phyloP scores from a whole-genome alignment of 2,797 vertebrate genomes.

The Florisuga fusca region DNA sequence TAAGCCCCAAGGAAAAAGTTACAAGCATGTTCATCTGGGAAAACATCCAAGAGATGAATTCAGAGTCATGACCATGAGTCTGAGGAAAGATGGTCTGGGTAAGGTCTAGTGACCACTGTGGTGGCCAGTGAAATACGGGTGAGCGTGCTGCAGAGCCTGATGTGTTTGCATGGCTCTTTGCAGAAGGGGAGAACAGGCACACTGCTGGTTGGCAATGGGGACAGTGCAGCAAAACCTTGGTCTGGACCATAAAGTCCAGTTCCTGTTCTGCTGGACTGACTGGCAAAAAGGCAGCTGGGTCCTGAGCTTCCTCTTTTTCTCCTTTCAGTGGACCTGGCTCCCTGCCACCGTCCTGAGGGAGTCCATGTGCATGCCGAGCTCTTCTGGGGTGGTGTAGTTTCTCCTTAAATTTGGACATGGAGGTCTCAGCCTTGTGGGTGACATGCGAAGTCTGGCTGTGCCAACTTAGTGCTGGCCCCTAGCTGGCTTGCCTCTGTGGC shows the following conservation, averaged over 20 bases:
- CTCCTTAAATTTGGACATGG: not conserved
- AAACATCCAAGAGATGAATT: not conserved
- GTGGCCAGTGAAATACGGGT: not conserved
- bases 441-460: not conserved
- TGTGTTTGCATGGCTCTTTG: accelerated
- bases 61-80: not conserved
- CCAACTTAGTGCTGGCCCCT: accelerated
- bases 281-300: not conserved
- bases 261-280: not conserved
- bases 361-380: not conserved
- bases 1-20: not conserved
- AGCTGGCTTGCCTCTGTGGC: not conserved
- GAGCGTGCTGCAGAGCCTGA: accelerated
- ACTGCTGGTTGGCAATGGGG: not conserved
- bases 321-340: not conserved
- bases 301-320: not conserved
- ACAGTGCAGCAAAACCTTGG: accelerated
- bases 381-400: not conserved
- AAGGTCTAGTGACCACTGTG: not conserved
- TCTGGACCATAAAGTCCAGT: not conserved
- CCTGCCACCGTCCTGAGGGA: not conserved
- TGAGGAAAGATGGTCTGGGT: not conserved
- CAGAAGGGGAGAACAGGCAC: not conserved
- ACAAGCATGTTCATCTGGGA: not conserved
- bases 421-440: not conserved